phyloP scores from a whole-genome alignment of 2,113 vertebrate genomes.

The human (Homo sapiens) region DNA sequence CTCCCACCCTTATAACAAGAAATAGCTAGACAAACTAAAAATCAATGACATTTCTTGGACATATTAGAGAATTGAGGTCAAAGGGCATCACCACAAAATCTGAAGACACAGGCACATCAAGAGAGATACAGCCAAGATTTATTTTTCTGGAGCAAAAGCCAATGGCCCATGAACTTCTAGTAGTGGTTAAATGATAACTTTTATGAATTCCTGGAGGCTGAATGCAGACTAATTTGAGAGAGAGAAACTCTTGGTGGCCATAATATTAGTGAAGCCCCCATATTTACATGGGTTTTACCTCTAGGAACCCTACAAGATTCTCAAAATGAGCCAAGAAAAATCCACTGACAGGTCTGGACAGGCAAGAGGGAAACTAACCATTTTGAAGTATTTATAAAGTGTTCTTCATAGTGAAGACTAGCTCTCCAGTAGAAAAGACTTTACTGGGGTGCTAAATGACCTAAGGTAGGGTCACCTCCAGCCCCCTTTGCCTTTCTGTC shows the following conservation, averaged over 20 bases:
- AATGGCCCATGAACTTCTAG: background rate
- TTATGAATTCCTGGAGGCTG: background rate
- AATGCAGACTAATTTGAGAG: background rate
- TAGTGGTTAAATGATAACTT: background rate
- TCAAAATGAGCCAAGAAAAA: background rate
- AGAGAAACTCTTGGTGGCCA: background rate
- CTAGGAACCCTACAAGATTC: background rate
- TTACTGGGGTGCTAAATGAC: background rate
- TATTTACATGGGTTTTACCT: background rate
- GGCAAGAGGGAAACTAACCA: background rate
- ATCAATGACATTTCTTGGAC: background rate
- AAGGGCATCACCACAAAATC: background rate
- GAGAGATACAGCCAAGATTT: background rate
- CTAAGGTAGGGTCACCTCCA: background rate
- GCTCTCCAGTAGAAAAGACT: background rate
- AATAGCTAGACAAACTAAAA: background rate
- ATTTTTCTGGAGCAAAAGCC: background rate
- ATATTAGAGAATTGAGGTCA: background rate
- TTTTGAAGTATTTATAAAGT: background rate
- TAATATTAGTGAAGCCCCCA: background rate
- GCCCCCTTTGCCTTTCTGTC: background rate
- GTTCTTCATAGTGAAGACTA: background rate
- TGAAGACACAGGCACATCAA: background rate
- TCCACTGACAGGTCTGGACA: background rate
- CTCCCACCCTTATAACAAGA: background rate